These are phyloP conservation scores for Labeo calbasu DNA, from an alignment of 2,797 vertebrate species.

Conservation along the genomic window DNA sequence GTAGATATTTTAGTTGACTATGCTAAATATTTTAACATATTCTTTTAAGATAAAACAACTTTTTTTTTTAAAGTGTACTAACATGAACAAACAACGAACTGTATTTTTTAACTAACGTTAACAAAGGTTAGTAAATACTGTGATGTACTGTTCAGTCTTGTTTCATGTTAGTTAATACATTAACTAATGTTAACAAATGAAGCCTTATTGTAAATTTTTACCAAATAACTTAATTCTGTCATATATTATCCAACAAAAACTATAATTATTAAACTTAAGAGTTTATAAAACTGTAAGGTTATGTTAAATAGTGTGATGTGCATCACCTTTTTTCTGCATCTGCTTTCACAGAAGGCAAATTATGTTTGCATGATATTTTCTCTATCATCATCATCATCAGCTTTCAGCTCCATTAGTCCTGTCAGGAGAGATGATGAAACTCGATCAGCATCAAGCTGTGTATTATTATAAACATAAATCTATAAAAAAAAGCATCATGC, in stretches of 20 bases:
- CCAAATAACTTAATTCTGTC: neutral
- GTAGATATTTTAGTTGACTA: too few relatives aligned
- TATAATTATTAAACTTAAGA: neutral
- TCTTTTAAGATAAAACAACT: too few relatives aligned
- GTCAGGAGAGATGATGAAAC: constrained; percentile 22
- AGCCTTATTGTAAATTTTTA: too few relatives aligned
- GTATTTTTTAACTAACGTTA: too few relatives aligned
- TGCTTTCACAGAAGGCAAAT: constrained; percentile 13
- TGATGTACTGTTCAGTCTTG: too few relatives aligned
- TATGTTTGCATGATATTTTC: constrained; percentile 28
- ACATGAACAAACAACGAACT: too few relatives aligned
- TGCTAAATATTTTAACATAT: too few relatives aligned
- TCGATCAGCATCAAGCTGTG: constrained; percentile 31
- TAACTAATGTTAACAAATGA: too few relatives aligned
- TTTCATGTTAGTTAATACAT: too few relatives aligned
- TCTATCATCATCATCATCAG: constrained; percentile 26
- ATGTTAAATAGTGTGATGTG: neutral
- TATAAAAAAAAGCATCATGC: neutral
- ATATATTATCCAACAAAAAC: neutral
- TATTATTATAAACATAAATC: constrained; percentile 33
- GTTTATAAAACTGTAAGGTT: neutral
- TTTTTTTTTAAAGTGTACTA: too few relatives aligned
- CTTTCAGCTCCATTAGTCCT: constrained; percentile 39
- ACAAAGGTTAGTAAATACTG: too few relatives aligned
- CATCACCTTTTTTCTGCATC: constrained; percentile 13